These are phyloP conservation scores for Lynx canadensis DNA, from an alignment of 2,113 vertebrate genomes.

Conservation along the genomic window DNA sequence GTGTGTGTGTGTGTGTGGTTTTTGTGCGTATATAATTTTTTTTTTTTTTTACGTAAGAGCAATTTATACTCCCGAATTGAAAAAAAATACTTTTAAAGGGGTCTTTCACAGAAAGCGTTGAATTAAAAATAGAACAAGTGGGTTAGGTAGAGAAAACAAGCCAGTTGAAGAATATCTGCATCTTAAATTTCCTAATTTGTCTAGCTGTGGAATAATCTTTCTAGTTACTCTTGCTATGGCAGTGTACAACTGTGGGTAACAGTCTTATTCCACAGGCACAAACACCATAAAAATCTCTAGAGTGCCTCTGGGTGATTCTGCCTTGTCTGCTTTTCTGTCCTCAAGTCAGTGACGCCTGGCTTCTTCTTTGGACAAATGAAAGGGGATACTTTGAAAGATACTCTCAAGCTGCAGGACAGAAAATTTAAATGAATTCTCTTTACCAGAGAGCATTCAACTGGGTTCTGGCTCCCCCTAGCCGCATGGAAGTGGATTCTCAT, in stretches of 20 bases:
- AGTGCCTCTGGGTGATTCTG: background rate
- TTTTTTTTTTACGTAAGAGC: background rate
- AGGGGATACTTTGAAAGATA: background rate
- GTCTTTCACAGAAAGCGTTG: background rate
- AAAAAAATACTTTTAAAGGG: background rate
- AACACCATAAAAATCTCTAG: background rate
- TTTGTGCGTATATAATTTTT: background rate
- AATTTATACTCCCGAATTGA: background rate
- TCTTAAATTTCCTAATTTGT: background rate
- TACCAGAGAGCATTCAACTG: slow-evolving; percentile 1
- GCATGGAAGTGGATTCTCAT: background rate
- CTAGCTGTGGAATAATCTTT: background rate
- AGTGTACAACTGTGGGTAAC: background rate
- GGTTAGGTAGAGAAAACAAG: background rate
- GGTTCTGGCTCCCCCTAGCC: slow-evolving; percentile 74
- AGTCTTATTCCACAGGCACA: background rate
- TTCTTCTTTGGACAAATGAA: background rate
- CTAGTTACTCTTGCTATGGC: background rate
- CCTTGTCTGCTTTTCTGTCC: background rate
- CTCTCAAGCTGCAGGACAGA: background rate
- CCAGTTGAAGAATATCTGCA: background rate
- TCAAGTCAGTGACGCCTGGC: background rate
- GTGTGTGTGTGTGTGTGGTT: background rate
- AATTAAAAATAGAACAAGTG: background rate
- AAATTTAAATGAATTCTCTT: background rate